Base-by-base conservation (phyloP, 2,888 invertebrate genomes). In the Nemoura dubitans region DNA sequence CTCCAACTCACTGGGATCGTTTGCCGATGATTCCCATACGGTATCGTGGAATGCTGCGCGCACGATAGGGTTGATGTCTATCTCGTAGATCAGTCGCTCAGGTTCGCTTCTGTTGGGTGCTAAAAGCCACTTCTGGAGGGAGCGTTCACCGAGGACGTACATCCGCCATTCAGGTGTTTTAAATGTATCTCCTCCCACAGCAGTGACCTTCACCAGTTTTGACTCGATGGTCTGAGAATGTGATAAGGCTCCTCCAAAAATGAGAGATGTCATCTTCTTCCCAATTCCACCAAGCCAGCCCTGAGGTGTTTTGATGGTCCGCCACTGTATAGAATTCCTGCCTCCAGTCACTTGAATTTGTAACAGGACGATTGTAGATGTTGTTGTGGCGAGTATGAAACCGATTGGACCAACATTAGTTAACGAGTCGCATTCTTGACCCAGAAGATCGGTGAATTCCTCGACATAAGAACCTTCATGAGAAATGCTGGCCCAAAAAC, bases 401-500 rank as follows among this genome's bases (percentile, higher is more conserved):
- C 97, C 97, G 83, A 95, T 93, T 0, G 94, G 94, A 85, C 95
- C 93, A 84, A 95, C 92, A 88, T 94, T 94, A 0, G 95, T 93
- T 26, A 97, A 92, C 86, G 95, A 94, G 89, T 96, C 96, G 89
- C 97, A 97, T 92, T 97, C 97, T 91, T 97, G 97, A 0, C 97
- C 97, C 36, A 97, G 97, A 43, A 98, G 92, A 90, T 98, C 98
- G 0, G 96, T 96, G 87, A 95, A 95, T 80, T 96, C 95, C 91
- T 98, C 98, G 21, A 96, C 94, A 16, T 96, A 97, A 0, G 96
- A 95, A 0, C 96, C 96, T 90, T 98, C 98, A 89, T 98, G 97
- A 0, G 96, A 96, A 76, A 98, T 95, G 3, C 96, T 97, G 0
- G 97, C 94, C 98, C 98, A 99, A 92, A 96, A 98, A n/a, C 98